A percentile compares a stretch with the other conserved stretches of the same genome.
These are phyloP conservation scores for Trematomus loennbergii DNA, from an alignment of 2,113 vertebrate species.

Conservation along the genomic window DNA sequence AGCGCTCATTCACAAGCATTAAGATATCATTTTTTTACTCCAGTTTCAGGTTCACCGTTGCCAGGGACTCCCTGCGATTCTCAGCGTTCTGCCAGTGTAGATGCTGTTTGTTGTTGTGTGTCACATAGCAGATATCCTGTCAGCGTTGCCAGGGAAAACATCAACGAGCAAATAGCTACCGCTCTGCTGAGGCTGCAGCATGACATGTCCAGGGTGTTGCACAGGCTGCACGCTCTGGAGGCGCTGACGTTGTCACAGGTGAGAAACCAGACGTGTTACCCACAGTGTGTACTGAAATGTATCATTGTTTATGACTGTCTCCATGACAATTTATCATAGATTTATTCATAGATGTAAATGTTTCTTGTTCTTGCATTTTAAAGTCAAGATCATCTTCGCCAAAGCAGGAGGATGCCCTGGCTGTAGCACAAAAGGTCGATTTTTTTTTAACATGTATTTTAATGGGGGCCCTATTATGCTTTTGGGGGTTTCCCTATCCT, in stretches of 20 bases:
- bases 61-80: conserved; percentile 72
- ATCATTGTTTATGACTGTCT: background rate
- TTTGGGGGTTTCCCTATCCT: too few relatives aligned
- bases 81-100: conserved; percentile 66
- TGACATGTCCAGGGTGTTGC: conserved; percentile 91
- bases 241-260: conserved; percentile 86
- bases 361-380: conserved; percentile 15
- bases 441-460: conserved; percentile 9
- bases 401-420: conserved; percentile 25
- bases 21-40: background rate
- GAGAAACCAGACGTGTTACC: background rate
- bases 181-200: conserved; percentile 89
- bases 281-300: background rate
- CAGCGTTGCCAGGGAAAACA: conserved; percentile 72
- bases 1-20: background rate
- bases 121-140: conserved; percentile 76
- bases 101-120: conserved; percentile 66
- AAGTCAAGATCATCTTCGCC: conserved; percentile 67
- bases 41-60: conserved; percentile 79
- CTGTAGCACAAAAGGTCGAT: conserved; percentile 47
- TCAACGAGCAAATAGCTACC: conserved; percentile 88
- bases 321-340: too few relatives aligned
- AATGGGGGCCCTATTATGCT: background rate
- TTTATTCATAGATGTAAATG: background rate
- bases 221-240: conserved; percentile 90